Evolutionary conservation across 1,140 invertebrate species (phyloP).

Genomic region (Gryllus bimaculatus): DNA sequence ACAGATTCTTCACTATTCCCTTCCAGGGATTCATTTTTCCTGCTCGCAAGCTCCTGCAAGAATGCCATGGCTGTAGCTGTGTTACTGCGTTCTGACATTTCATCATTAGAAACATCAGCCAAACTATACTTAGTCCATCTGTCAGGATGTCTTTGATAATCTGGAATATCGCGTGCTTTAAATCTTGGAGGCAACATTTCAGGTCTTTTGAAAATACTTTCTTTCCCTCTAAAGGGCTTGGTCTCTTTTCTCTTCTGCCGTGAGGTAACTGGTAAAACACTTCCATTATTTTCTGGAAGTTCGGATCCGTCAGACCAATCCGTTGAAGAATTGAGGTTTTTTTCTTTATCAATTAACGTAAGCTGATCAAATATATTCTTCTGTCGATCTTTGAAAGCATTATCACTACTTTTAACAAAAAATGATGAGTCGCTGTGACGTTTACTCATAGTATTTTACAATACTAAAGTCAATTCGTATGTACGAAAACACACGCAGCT

Average conservation of each 20-base stretch:
- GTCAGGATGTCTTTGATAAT: slow-evolving; percentile 60
- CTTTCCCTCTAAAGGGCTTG: slow-evolving; percentile 52
- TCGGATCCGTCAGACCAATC: neutral
- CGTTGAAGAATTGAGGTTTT: slow-evolving; percentile 21
- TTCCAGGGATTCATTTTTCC: slow-evolving; percentile 32
- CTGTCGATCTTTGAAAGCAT: slow-evolving; percentile 30
- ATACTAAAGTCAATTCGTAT: too few relatives aligned
- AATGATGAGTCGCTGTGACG: slow-evolving; percentile 17
- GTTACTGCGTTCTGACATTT: slow-evolving; percentile 64
- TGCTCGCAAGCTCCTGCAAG: slow-evolving; percentile 51
- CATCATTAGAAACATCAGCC: slow-evolving; percentile 54
- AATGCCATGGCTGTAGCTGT: slow-evolving; percentile 59
- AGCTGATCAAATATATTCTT: slow-evolving; percentile 36
- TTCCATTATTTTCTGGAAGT: neutral
- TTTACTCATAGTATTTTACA: neutral
- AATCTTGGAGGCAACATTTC: slow-evolving; percentile 48
- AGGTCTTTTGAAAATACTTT: slow-evolving; percentile 67
- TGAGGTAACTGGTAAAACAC: neutral
- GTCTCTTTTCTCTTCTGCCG: slow-evolving; percentile 32
- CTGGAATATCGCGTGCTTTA: slow-evolving; percentile 45
- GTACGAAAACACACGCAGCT: too few relatives aligned
- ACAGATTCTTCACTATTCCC: slow-evolving; percentile 27
- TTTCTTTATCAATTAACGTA: slow-evolving; percentile 31
- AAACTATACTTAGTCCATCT: slow-evolving; percentile 69
- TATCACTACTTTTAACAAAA: slow-evolving; percentile 23